Evolutionary conservation across 2,797 vertebrate genomes (phyloP).

Genomic region (Notolepis coatsorum): DNA sequence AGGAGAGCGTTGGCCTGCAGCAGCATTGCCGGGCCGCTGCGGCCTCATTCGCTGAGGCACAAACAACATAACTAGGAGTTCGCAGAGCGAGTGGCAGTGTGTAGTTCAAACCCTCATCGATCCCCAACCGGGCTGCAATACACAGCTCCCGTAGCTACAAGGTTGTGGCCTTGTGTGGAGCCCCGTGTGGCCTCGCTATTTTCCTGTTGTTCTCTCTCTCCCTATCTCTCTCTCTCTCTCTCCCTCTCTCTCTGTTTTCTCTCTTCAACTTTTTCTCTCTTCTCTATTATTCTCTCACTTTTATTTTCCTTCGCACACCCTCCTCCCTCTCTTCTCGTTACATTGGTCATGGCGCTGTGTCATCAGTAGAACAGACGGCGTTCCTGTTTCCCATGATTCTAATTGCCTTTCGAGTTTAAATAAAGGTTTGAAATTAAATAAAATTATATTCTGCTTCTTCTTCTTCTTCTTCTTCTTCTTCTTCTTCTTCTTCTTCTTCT

Average conservation of each 20-base stretch:
- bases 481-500: no score
- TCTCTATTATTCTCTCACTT: background rate
- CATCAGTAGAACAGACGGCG: constrained; percentile 28
- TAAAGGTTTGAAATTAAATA: no score
- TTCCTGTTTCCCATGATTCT: constrained; percentile 16
- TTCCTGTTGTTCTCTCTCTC: constrained; percentile 8
- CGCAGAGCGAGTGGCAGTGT: constrained; percentile 49
- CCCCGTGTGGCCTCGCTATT: constrained; percentile 3
- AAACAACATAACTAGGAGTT: constrained; percentile 62
- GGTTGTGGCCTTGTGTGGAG: constrained; percentile 18
- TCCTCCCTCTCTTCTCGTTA: background rate
- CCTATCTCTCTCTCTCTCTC: constrained; percentile 4
- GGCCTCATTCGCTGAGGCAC: constrained; percentile 59
- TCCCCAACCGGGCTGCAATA: constrained; percentile 41
- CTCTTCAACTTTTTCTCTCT: constrained; percentile 16
- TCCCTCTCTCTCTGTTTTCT: background rate
- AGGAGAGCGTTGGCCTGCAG: constrained; percentile 49
- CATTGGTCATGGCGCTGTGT: background rate
- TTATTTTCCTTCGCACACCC: background rate
- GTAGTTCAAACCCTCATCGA: constrained; percentile 67
- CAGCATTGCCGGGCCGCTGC: constrained; percentile 54
- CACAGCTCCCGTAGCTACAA: constrained; percentile 29
- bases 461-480: background rate
- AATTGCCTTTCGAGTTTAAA: no score
- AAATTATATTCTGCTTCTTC: background rate